Conservation (phyloP, 1,140 invertebrate genomes). For the Druon quercuslanigerum region DNA sequence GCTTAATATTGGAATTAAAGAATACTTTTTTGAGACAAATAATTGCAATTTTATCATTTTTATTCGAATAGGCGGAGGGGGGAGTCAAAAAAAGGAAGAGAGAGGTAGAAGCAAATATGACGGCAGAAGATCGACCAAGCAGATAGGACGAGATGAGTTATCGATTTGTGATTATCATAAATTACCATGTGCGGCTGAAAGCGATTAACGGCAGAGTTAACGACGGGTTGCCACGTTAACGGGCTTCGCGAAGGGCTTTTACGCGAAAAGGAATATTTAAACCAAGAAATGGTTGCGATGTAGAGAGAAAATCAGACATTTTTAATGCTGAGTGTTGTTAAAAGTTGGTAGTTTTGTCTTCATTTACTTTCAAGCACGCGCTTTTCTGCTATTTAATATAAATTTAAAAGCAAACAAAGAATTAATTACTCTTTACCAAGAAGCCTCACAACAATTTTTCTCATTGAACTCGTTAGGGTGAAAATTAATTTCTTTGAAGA, state of each 20-base stretch:
- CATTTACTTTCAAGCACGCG: too few relatives aligned
- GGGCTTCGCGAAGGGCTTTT: constrained; percentile 52
- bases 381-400: too few relatives aligned
- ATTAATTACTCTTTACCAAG: too few relatives aligned
- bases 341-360: neutral
- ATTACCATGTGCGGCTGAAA: constrained; percentile 57
- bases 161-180: constrained; percentile 69
- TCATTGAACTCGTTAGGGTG: too few relatives aligned
- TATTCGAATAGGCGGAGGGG: neutral
- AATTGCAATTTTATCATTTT: neutral
- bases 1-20: neutral
- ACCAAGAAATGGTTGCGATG: neutral
- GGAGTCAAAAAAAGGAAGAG: constrained; percentile 20
- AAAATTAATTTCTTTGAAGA: too few relatives aligned
- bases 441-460: too few relatives aligned
- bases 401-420: too few relatives aligned
- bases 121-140: constrained; percentile 50
- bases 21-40: neutral
- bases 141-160: constrained; percentile 54
- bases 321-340: neutral
- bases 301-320: neutral
- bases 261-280: constrained; percentile 32
- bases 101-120: constrained; percentile 46
- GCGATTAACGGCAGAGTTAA: constrained; percentile 64
- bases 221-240: constrained; percentile 62